Conservation (phyloP, 2,888 invertebrate genomes). For the Tetropium fuscum region DNA sequence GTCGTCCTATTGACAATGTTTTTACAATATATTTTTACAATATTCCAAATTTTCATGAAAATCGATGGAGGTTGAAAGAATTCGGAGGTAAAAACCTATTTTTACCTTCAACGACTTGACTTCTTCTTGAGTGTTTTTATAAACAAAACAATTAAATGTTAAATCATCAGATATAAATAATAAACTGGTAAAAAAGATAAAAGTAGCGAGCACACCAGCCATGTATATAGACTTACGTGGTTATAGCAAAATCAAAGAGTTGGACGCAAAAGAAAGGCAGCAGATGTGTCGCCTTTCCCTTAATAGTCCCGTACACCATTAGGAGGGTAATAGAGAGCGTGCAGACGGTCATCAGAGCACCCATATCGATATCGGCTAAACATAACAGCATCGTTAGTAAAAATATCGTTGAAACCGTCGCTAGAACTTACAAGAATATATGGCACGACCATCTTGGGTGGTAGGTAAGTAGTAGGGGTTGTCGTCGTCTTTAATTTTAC, state of each 20-base stretch:
- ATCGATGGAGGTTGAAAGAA: too few relatives aligned
- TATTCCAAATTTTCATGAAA: too few relatives aligned
- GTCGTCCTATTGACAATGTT: too few relatives aligned
- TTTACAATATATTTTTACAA: too few relatives aligned
- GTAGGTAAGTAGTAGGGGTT: conserved; percentile 68
- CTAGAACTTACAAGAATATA: conserved; percentile 79
- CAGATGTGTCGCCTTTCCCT: conserved; percentile 85
- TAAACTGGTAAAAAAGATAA: too few relatives aligned
- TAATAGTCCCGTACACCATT: conserved; percentile 88
- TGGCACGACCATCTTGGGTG: conserved; percentile 73
- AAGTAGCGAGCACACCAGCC: too few relatives aligned
- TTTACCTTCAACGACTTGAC: too few relatives aligned
- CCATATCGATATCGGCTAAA: conserved; percentile 85
- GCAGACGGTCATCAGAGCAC: conserved; percentile 83
- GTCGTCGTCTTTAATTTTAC: conserved; percentile 74
- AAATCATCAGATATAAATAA: too few relatives aligned
- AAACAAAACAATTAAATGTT: too few relatives aligned
- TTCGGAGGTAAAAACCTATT: too few relatives aligned
- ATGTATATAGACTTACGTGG: conserved; percentile 80
- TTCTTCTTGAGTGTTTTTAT: too few relatives aligned
- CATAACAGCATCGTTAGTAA: conserved; percentile 42
- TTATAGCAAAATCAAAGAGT: conserved; percentile 91
- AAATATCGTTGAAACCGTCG: not conserved
- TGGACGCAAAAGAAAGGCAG: conserved; percentile 93
- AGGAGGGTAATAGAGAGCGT: conserved; percentile 85